These are phyloP conservation scores for Heliconius charithonia DNA, from an alignment of 2,888 invertebrate species.

Conservation along the genomic window DNA sequence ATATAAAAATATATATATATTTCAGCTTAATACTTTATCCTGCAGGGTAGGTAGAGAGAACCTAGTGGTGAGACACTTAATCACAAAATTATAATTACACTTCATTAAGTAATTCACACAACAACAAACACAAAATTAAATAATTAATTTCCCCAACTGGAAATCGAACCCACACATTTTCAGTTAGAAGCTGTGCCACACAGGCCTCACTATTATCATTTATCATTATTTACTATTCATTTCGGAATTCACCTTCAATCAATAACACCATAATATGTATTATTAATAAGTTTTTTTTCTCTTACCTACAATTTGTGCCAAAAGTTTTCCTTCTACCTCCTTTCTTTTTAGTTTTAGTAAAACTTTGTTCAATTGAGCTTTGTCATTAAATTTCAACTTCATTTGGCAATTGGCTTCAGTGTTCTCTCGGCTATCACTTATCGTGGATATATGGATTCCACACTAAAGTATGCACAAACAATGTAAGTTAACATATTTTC, in stretches of 20 bases:
- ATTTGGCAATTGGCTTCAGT: constrained; percentile 43
- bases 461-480: constrained; percentile 40
- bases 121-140: not conserved
- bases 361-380: constrained; percentile 36
- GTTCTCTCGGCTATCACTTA: constrained; percentile 41
- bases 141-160: not conserved
- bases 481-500: not conserved
- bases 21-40: not conserved
- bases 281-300: not conserved
- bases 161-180: not conserved
- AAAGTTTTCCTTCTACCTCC: constrained; percentile 46
- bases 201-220: no score
- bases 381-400: constrained; percentile 41
- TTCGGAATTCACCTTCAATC: constrained; percentile 2
- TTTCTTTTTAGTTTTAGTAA: constrained; percentile 41
- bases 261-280: not conserved
- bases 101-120: no score
- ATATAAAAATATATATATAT: not conserved
- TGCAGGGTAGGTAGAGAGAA: not conserved
- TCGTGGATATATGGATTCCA: constrained; percentile 42
- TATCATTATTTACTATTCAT: not conserved
- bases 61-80: not conserved
- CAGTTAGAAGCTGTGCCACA: not conserved
- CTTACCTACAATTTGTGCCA: constrained; percentile 43
- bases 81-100: not conserved